Evolutionary conservation across 2,888 invertebrate species (phyloP).

Genomic region (Coelinius sp.): DNA sequence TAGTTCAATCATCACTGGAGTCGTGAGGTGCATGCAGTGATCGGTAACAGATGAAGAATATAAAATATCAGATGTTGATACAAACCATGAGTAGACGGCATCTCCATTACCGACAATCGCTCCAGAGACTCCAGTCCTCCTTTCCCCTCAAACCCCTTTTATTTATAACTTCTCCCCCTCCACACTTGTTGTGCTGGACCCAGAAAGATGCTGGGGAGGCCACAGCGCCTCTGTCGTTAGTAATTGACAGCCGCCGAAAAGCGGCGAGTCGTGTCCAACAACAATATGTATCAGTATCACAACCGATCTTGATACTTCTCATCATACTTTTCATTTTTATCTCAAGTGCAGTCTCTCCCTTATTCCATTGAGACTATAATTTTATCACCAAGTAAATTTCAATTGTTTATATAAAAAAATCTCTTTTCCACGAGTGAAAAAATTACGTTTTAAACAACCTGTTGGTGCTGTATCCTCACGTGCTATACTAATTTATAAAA

Average conservation of each 20-base stretch:
- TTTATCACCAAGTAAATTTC: not conserved
- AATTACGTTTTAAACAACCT: not conserved
- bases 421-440: not conserved
- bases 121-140: not conserved
- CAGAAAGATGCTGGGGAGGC: conserved; percentile 23
- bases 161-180: not conserved
- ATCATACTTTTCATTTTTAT: not conserved
- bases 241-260: conserved; percentile 68
- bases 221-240: conserved; percentile 53
- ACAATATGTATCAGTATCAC: not conserved
- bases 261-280: conserved; percentile 44
- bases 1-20: not conserved
- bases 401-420: not conserved
- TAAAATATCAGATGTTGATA: not conserved
- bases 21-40: too few relatives aligned
- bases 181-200: conserved; percentile 9
- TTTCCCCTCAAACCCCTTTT: conserved; percentile 47
- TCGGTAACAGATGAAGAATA: not conserved
- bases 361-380: not conserved
- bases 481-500: not conserved
- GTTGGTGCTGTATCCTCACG: not conserved
- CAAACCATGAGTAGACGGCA: conserved; percentile 11
- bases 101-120: not conserved
- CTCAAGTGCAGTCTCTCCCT: not conserved
- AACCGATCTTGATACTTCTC: not conserved